A percentile compares a stretch with the other conserved stretches of the same genome.
Evolutionary conservation across 2,113 vertebrate species (phyloP).

Genomic region (Dolichallabes microphthalmus): DNA sequence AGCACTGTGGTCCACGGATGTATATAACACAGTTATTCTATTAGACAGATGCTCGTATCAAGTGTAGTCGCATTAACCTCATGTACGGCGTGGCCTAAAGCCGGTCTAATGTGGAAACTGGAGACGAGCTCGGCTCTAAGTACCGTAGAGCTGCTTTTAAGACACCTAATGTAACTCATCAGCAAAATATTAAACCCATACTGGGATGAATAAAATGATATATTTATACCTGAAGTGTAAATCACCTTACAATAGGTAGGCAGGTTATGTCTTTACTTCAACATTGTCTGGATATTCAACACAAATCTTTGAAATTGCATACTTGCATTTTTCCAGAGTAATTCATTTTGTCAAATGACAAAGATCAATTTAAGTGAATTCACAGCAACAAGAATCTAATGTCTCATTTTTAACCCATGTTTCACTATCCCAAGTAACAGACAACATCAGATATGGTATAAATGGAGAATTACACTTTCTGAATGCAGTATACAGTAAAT

Average conservation of each 20-base stretch:
- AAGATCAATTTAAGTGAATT: no score
- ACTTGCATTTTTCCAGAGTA: neutral
- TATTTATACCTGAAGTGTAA: neutral
- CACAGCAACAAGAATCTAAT: neutral
- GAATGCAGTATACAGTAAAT: no score
- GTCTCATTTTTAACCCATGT: neutral
- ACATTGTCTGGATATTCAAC: neutral
- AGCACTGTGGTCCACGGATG: neutral
- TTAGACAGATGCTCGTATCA: neutral
- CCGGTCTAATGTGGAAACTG: constrained; percentile 1
- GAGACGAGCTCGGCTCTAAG: neutral
- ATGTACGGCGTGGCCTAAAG: neutral
- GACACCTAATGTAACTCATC: neutral
- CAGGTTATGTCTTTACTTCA: no score
- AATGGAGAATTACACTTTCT: no score
- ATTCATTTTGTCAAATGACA: neutral
- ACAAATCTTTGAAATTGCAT: neutral
- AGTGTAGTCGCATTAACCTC: neutral
- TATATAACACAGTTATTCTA: neutral
- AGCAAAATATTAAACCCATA: neutral
- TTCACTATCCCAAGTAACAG: neutral
- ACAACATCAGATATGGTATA: no score
- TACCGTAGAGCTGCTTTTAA: neutral
- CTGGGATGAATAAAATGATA: neutral
- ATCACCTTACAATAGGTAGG: neutral